Conservation (phyloP, 2,888 invertebrate genomes). For the Pilophorus perplexus region DNA sequence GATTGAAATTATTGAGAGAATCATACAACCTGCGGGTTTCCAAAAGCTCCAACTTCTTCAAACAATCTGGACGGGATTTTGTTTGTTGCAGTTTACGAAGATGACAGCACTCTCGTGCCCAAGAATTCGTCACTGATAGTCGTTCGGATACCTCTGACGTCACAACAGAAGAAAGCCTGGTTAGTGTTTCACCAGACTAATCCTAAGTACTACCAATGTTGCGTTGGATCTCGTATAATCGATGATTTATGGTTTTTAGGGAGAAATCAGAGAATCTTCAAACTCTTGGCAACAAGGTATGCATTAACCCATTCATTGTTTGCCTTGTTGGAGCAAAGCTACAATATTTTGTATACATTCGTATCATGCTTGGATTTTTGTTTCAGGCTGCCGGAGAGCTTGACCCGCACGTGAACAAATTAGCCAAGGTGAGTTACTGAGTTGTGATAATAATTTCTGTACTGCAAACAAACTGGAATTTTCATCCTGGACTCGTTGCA, state of each 20-base stretch:
- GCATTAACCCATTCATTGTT: background rate
- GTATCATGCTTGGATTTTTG: background rate
- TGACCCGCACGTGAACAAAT: constrained; percentile 43
- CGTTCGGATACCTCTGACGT: constrained; percentile 82
- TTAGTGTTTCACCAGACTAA: constrained; percentile 45
- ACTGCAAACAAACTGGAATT: background rate
- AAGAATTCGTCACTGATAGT: constrained; percentile 97
- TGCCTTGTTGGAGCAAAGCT: too few relatives aligned
- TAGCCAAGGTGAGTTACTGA: constrained; percentile 45
- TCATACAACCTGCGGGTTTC: too few relatives aligned
- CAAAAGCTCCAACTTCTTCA: too few relatives aligned
- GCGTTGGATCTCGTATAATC: background rate
- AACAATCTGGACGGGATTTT: too few relatives aligned
- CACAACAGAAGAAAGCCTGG: constrained; percentile 70
- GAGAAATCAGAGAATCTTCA: constrained; percentile 50
- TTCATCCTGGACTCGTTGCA: constrained; percentile 21
- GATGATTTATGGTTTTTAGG: constrained; percentile 43
- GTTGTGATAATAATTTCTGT: too few relatives aligned
- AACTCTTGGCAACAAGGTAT: constrained; percentile 38
- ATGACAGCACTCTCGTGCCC: constrained; percentile 87
- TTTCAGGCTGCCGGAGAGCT: constrained; percentile 41
- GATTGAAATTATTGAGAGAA: too few relatives aligned
- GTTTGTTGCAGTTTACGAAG: constrained; percentile 79
- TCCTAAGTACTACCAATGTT: too few relatives aligned
- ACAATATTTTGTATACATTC: too few relatives aligned